phyloP scores from a whole-genome alignment of 2,113 vertebrate genomes.

The Bambusicola thoracicus region DNA sequence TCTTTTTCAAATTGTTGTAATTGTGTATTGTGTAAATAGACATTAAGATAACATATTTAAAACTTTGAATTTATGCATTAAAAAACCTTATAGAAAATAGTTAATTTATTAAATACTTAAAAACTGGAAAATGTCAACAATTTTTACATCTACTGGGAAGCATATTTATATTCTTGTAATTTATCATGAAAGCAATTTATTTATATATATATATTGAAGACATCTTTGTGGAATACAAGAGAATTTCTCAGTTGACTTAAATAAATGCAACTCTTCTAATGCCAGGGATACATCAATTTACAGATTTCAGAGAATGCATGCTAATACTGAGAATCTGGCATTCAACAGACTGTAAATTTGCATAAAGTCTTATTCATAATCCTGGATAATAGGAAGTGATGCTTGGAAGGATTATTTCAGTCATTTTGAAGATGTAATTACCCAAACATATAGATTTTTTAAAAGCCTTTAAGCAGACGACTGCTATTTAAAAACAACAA shows the following conservation, averaged over 20 bases:
- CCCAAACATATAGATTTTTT: not conserved
- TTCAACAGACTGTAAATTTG: slow-evolving; percentile 17
- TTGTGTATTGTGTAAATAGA: not conserved
- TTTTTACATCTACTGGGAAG: not conserved
- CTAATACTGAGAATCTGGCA: not conserved
- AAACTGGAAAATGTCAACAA: not conserved
- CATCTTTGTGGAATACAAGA: not conserved
- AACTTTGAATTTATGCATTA: not conserved
- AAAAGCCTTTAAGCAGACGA: not conserved
- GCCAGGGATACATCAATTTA: not conserved
- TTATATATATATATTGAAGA: not conserved
- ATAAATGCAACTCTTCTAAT: not conserved
- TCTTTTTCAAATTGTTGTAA: not conserved
- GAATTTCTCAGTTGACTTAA: not conserved
- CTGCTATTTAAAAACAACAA: not conserved
- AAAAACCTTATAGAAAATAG: not conserved
- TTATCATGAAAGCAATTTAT: not conserved
- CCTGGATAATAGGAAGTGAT: not conserved
- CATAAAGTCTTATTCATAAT: not conserved
- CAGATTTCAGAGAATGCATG: not conserved
- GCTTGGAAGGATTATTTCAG: not conserved
- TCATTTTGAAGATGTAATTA: not conserved
- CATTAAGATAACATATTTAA: not conserved
- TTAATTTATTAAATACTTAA: not conserved
- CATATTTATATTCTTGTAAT: not conserved